Base-by-base conservation (phyloP, 2,888 invertebrate genomes). In the Lypha dubia region DNA sequence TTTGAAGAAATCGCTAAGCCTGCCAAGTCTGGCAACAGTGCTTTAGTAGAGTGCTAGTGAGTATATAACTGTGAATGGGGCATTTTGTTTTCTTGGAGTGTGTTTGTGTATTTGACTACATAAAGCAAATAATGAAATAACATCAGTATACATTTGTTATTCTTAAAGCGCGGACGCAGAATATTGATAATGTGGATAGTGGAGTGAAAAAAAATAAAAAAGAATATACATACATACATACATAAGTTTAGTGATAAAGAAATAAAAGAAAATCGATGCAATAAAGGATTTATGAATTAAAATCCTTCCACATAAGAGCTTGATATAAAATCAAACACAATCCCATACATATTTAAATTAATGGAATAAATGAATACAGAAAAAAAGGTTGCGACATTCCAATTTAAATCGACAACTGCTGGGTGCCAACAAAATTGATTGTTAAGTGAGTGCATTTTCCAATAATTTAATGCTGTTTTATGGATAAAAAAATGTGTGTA, bases 101-200 rank as follows among this genome's bases (percentile, higher is more conserved):
- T 53, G 38, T 9, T 5, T 15, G 32, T 20, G 32, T 68, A 15
- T 85, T 79, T 79, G 75, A 81, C 70, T 75, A 83, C 73, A 75
- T 63, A 83, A 81, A 65, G 83, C 81, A 81, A 79, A 81, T 49
- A 76, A 65, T 13, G 56, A 74, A 77, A 75, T 58, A 74, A 83
- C 80, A 87, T 86, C 87, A 90, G 89, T 90, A 87, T 86, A 87
- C 86, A 86, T 89, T 83, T 87, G 88, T 84, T 79, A 86, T 89
- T 88, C 89, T 87, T 87, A 88, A 86, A 88, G 90, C 89, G 90
- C 90, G 90, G 90, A 87, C 89, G 90, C 88, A 88, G 85, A 87
- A 80, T 60, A 80, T 56, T 22, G 24, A 0, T 44, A 15, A 80
- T 70, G 68, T 28, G 65, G 58, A 20, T 32, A 63, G 6, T 28